These are phyloP conservation scores for Helicorthomorpha holstii DNA, from an alignment of 1,140 invertebrate species.

Conservation along the genomic window DNA sequence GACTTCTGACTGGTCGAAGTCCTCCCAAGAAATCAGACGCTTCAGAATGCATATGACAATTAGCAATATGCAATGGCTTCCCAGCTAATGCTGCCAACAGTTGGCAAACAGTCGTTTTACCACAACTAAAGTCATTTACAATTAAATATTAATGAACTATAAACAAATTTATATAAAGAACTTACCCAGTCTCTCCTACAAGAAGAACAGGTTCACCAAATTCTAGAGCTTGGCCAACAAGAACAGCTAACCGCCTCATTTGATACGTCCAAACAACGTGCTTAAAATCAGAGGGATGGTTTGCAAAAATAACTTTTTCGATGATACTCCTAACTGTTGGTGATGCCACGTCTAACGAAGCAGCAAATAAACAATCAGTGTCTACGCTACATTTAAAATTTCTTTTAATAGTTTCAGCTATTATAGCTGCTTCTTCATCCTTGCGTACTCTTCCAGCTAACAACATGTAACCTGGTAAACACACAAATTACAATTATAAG, in stretches of 20 bases:
- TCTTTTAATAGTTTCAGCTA: slow-evolving; percentile 62
- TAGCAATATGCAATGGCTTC: slow-evolving; percentile 57
- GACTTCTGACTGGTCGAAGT: slow-evolving; percentile 60
- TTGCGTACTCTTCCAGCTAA: slow-evolving; percentile 84
- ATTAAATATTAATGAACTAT: neutral
- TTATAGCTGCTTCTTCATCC: slow-evolving; percentile 43
- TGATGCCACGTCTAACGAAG: slow-evolving; percentile 48
- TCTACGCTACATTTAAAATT: slow-evolving; percentile 63
- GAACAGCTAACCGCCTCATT: slow-evolving; percentile 77
- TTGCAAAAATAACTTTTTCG: slow-evolving; percentile 35
- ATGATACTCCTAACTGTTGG: slow-evolving; percentile 54
- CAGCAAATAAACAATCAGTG: slow-evolving; percentile 54
- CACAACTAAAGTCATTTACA: slow-evolving; percentile 42
- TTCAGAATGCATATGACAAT: slow-evolving; percentile 98
- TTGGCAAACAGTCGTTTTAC: slow-evolving; percentile 95
- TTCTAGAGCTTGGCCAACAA: slow-evolving; percentile 67
- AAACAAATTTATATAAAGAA: slow-evolving; percentile 8
- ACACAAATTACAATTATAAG: neutral
- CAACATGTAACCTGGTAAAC: slow-evolving; percentile 55
- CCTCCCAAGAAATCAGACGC: slow-evolving; percentile 94
- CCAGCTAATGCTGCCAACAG: slow-evolving; percentile 49
- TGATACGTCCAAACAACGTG: slow-evolving; percentile 88
- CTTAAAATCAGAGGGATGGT: slow-evolving; percentile 35
- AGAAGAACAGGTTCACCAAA: slow-evolving; percentile 90
- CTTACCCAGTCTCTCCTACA: slow-evolving; percentile 79